Percentiles rank a stretch among this genome's conserved stretches.
Conservation (phyloP, 1,140 invertebrate species). For the Chymomyza costata region DNA sequence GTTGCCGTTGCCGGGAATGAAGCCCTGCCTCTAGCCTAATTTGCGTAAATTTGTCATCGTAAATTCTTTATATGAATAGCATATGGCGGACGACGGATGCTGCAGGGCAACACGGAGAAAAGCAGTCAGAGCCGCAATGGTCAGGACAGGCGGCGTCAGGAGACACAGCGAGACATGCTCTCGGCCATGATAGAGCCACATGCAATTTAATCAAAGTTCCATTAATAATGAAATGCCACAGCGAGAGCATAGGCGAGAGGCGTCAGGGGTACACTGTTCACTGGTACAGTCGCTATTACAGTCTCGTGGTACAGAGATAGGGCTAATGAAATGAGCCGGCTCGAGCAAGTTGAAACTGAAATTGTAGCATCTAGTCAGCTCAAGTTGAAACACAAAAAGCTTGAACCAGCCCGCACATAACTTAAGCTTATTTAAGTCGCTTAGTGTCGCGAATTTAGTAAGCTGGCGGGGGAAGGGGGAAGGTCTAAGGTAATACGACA, state of each 20-base stretch:
- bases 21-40: constrained; percentile 26
- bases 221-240: constrained; percentile 60
- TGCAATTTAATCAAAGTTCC: constrained; percentile 69
- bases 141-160: not conserved
- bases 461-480: not conserved
- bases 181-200: not conserved
- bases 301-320: too few species aligned
- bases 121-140: constrained; percentile 1
- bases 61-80: constrained; percentile 25
- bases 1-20: too few species aligned
- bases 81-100: not conserved
- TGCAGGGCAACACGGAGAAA: constrained; percentile 1
- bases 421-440: constrained; percentile 61
- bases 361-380: constrained; percentile 29
- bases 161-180: too few species aligned
- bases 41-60: constrained; percentile 56
- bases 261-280: too few species aligned
- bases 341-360: constrained; percentile 20
- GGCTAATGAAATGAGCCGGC: constrained; percentile 32
- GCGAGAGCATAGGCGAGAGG: too few species aligned
- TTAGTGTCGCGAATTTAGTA: constrained; percentile 8
- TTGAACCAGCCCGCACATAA: constrained; percentile 41
- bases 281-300: too few species aligned
- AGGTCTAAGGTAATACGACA: constrained; percentile 44
- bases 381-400: too few species aligned